These are phyloP conservation scores for Anoplopoma fimbria DNA, from an alignment of 2,113 vertebrate species.

Conservation along the genomic window DNA sequence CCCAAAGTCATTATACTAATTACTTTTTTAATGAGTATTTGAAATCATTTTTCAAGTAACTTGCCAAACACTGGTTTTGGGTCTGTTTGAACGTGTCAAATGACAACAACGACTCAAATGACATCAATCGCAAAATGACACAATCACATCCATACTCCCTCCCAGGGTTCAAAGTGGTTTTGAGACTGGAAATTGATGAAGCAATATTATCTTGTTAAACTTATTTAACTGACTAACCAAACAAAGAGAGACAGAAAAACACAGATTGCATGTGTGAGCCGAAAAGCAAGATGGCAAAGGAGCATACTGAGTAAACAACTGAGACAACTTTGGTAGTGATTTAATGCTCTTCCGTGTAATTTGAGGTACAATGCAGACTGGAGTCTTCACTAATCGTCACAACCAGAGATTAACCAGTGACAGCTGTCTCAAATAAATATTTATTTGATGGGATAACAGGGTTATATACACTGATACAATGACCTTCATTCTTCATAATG, in stretches of 20 bases:
- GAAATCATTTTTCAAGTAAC: neutral
- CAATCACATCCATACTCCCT: too few species aligned
- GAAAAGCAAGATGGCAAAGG: neutral
- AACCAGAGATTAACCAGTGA: conserved; percentile 3
- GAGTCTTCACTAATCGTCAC: neutral
- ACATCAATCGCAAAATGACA: too few species aligned
- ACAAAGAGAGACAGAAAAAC: neutral
- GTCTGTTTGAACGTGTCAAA: neutral
- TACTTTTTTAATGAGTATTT: too few species aligned
- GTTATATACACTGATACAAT: neutral
- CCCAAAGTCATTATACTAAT: too few species aligned
- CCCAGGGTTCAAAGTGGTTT: too few species aligned
- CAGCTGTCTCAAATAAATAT: conserved; percentile 7
- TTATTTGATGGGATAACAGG: neutral
- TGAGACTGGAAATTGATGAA: too few species aligned
- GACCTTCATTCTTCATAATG: neutral
- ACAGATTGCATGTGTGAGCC: neutral
- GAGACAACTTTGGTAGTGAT: neutral
- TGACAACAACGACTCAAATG: too few species aligned
- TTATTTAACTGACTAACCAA: neutral
- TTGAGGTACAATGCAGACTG: neutral
- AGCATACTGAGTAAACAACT: neutral
- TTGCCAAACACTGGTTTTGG: neutral
- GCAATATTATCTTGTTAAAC: neutral
- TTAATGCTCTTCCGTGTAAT: neutral